Evolutionary conservation across 2,113 vertebrate genomes (phyloP), one percentile per base, ranked within the genome.

Genomic region (Pseudopipra pipra): DNA sequence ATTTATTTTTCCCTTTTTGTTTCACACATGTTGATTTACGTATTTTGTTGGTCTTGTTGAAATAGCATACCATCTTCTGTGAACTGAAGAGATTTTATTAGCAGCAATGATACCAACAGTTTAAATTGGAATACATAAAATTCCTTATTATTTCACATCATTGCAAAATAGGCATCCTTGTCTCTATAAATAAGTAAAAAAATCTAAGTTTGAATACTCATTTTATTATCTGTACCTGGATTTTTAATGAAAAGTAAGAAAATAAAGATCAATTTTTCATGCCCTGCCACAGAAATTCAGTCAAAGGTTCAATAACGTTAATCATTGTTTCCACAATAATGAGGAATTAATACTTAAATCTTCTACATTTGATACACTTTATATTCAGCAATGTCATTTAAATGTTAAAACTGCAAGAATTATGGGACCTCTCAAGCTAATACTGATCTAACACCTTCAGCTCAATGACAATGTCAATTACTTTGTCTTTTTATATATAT

Each of bases 391-490:
- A 25, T 83, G 41, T 54, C 74, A 88, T 87, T 86, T 92, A 91
- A 96, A 85, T 24, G 49, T 73, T 93, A 44, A 85, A 91, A 49
- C 58, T 89, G 22, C 56, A 96, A 96, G 72, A 95, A 82, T 92
- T 94, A 89, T 92, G 85, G 49, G 72, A 78, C 17, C 31, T 93
- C 20, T 94, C 72, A 91, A 90, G 84, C 24, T 65, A 87, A 86
- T 74, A 92, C 93, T 90, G 87, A 91, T 97, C 67, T 92, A 94
- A 68, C 54, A 65, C n/a, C 79, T 95, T 66, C 44, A 75, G 19
- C 76, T 54, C 61, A 82, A 55, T 67, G 22, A 90, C 72, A 83
- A 7, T 67, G 65, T 91, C 81, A 94, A 93, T 95, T 93, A 63
- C 28, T 74, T 65, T 61, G 41, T 21, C 4, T 43, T 65, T 72